Conservation (phyloP, 2,888 invertebrate genomes). For the Drepana falcataria region DNA sequence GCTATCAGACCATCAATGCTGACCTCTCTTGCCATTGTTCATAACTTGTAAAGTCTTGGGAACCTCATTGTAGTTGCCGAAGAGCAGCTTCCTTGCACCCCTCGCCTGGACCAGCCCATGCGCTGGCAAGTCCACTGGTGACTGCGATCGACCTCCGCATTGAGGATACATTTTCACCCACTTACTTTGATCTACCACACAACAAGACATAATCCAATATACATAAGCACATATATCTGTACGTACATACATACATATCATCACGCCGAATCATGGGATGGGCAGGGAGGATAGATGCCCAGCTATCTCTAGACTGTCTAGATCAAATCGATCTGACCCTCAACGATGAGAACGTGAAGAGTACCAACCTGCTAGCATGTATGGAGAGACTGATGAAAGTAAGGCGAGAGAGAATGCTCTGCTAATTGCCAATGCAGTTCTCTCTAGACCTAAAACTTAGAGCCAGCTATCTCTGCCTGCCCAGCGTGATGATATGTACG, state of each 20-base stretch:
- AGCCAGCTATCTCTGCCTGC: no score
- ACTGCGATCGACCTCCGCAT: constrained; percentile 47
- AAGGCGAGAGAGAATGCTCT: no score
- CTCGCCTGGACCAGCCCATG: constrained; percentile 29
- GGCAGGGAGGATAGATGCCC: background rate
- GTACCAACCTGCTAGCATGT: no score
- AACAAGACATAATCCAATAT: background rate
- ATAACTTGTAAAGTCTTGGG: constrained; percentile 31
- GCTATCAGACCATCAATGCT: constrained; percentile 2
- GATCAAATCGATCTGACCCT: no score
- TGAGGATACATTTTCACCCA: constrained; percentile 38
- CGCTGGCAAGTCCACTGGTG: constrained; percentile 49
- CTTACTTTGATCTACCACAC: constrained; percentile 34
- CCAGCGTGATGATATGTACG: no score
- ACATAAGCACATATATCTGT: background rate
- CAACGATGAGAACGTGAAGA: no score
- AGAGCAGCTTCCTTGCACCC: constrained; percentile 35
- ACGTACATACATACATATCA: no score
- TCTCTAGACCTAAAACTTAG: no score
- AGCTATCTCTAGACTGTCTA: background rate
- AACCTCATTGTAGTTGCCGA: constrained; percentile 36
- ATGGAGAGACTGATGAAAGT: no score
- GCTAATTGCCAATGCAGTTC: no score
- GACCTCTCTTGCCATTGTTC: constrained; percentile 41
- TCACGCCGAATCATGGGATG: no score